Percentiles rank a stretch among this genome's conserved stretches.
phyloP scores from a whole-genome alignment of 2,113 vertebrate species.

The Indicator indicator region DNA sequence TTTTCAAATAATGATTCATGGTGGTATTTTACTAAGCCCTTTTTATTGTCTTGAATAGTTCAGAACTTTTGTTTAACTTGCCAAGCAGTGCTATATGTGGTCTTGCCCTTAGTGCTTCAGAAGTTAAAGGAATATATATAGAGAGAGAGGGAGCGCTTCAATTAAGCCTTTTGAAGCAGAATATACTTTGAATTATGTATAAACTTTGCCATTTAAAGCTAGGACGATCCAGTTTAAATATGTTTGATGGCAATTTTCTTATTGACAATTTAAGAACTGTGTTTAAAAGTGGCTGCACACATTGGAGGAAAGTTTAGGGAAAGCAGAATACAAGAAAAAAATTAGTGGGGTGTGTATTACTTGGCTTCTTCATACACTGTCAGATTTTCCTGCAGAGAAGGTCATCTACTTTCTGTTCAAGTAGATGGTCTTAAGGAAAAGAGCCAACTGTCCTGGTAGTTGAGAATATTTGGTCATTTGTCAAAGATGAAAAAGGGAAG shows the following conservation, averaged over 20 bases:
- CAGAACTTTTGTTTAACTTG: slow-evolving; percentile 58
- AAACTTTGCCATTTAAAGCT: not conserved
- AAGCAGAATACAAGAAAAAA: not conserved
- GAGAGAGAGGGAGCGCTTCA: not conserved
- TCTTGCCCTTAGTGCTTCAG: not conserved
- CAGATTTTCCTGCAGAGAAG: not conserved
- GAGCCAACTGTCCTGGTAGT: not conserved
- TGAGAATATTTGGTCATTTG: not conserved
- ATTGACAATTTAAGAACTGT: not conserved
- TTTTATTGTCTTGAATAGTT: slow-evolving; percentile 50
- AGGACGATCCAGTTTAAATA: not conserved
- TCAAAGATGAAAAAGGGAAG: not conserved
- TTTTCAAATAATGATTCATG: slow-evolving; percentile 70
- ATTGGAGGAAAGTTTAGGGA: not conserved
- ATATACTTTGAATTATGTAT: not conserved
- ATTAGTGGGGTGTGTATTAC: not conserved
- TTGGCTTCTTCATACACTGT: not conserved
- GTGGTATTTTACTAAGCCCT: slow-evolving; percentile 42
- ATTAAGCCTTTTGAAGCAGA: not conserved
- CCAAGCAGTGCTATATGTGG: not conserved
- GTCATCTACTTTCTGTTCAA: not conserved
- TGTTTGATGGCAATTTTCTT: not conserved
- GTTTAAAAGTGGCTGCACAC: not conserved
- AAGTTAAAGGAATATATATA: not conserved
- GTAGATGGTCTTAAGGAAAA: not conserved